Evolutionary conservation across 1,140 invertebrate genomes (phyloP).

Genomic region (Pomacea maculata): DNA sequence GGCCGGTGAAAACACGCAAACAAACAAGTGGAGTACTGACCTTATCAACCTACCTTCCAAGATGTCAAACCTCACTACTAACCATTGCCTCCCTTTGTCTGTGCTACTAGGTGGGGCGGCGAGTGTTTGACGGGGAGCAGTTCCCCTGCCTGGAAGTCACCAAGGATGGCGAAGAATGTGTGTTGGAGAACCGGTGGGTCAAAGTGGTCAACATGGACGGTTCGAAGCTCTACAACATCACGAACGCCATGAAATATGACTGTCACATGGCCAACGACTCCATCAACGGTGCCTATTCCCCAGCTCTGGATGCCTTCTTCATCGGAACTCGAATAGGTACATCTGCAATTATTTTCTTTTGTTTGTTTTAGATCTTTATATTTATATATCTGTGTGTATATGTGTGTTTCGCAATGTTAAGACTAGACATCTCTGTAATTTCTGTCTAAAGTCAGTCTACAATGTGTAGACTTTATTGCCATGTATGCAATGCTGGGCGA

Average conservation of each 20-base stretch:
- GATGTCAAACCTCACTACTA: too few species aligned
- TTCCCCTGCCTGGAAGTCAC: conserved; percentile 27
- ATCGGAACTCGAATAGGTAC: conserved; percentile 30
- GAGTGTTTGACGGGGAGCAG: conserved; percentile 27
- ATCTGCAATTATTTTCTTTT: neutral
- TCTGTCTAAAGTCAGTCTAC: too few species aligned
- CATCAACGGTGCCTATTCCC: conserved; percentile 46
- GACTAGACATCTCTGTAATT: too few species aligned
- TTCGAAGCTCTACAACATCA: conserved; percentile 24
- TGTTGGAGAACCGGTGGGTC: conserved; percentile 42
- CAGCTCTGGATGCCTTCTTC: conserved; percentile 43
- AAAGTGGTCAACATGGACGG: conserved; percentile 38
- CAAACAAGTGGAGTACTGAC: too few species aligned
- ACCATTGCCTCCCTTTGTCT: too few species aligned
- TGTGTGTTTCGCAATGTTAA: too few species aligned
- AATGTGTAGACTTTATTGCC: too few species aligned
- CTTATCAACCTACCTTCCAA: too few species aligned
- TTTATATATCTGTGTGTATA: too few species aligned
- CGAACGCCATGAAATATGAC: conserved; percentile 25
- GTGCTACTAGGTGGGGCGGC: neutral
- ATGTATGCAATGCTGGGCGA: too few species aligned
- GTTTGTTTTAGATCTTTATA: too few species aligned
- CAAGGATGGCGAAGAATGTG: conserved; percentile 26
- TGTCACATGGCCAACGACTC: conserved; percentile 36
- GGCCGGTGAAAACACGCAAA: too few species aligned